These are phyloP conservation scores for Pardosa pseudoannulata DNA, from an alignment of 2,888 invertebrate species.

Conservation along the genomic window DNA sequence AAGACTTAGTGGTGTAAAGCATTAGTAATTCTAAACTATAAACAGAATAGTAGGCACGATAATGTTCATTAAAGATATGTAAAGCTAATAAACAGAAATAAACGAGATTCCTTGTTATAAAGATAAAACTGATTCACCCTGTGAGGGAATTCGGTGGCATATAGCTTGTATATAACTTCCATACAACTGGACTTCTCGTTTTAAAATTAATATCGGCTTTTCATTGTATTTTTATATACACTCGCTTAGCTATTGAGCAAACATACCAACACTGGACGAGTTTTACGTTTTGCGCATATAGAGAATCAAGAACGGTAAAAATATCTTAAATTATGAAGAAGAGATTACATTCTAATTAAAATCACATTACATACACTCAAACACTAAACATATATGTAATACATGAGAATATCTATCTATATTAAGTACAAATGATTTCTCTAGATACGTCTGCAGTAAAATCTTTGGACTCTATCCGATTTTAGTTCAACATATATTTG, in stretches of 20 bases:
- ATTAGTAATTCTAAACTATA: background rate
- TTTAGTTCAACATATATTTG: too few relatives aligned
- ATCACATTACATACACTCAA: conserved; percentile 21
- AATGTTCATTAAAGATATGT: background rate
- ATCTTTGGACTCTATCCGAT: background rate
- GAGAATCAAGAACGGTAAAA: conserved; percentile 15
- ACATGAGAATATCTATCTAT: background rate
- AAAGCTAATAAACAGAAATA: background rate
- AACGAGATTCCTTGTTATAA: background rate
- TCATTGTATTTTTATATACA: conserved; percentile 21
- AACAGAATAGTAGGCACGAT: background rate
- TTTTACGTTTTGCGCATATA: conserved; percentile 2
- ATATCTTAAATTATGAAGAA: conserved; percentile 18
- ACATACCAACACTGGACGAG: conserved; percentile 31
- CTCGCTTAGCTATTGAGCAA: conserved; percentile 24
- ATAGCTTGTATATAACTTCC: background rate
- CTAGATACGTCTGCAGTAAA: background rate
- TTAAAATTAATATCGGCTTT: background rate
- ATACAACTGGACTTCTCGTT: background rate
- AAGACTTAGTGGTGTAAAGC: background rate
- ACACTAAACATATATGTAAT: conserved; percentile 5
- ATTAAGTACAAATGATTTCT: conserved; percentile 10
- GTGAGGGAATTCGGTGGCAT: background rate
- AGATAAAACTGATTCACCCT: too few relatives aligned
- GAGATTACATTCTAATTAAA: conserved; percentile 23